A percentile compares a stretch with the other conserved stretches of the same genome.
These are phyloP conservation scores for Podarcis siculus DNA, from an alignment of 2,797 vertebrate species.

Conservation along the genomic window DNA sequence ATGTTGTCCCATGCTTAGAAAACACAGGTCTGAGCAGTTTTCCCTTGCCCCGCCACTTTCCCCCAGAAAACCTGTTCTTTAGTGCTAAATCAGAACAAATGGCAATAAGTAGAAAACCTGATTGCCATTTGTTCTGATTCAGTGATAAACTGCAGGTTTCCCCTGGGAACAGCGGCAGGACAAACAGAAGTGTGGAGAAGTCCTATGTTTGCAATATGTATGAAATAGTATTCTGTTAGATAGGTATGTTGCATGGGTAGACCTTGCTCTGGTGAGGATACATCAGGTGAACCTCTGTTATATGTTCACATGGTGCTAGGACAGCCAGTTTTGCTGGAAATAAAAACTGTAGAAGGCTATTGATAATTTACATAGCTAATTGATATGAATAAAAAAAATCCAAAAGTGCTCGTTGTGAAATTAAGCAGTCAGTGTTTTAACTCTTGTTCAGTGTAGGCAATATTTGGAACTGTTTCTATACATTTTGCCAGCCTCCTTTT, in stretches of 20 bases:
- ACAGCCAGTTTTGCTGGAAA: neutral
- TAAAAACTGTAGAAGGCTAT: neutral
- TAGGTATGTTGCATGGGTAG: neutral
- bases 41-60: no score
- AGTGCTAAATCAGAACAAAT: no score
- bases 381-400: neutral
- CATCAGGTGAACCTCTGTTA: neutral
- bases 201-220: neutral
- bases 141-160: neutral
- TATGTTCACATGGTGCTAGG: neutral
- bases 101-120: no score
- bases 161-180: neutral
- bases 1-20: no score
- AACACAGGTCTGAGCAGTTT: no score
- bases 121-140: no score
- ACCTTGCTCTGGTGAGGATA: neutral
- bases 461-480: conserved; percentile 9
- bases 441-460: neutral
- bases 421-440: conserved; percentile 4
- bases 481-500: neutral
- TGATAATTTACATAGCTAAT: neutral
- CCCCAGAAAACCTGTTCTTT: no score
- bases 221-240: neutral
- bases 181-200: neutral
- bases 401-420: neutral